Base-by-base conservation (phyloP, 2,888 invertebrate genomes). In the Candidula unifasciata region DNA sequence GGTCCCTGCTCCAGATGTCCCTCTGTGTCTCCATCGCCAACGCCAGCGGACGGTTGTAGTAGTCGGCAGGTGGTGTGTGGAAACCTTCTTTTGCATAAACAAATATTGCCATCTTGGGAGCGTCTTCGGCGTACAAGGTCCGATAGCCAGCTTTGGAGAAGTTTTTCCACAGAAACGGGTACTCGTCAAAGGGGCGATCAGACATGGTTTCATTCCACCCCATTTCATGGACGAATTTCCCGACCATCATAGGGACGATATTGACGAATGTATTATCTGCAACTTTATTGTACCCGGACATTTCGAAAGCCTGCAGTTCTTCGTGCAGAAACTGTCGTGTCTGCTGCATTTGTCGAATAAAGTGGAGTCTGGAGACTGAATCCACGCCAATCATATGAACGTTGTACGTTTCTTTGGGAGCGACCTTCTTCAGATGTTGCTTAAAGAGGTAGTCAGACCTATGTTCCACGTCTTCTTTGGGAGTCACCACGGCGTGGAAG, bases 241-340 rank as follows among this genome's bases (percentile, higher is more conserved):
- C 90, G 3, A 87, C 95, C n/a, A 98, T 94, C 85, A 97, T 95
- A 0, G 98, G 96, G 13, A 97, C 95, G 85, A 98, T 93, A 93
- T 98, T 98, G 0, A 97, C 97, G 92, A 97, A 98, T 0, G 98
- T 98, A 93, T 98, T 98, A 93, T 98, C 98, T 3, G 96, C 98
- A 52, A 98, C 96, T 95, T 98, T 98, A 92, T 97, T 97, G 93
- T 97, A 98, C 8, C 98, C 98, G 88, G 96, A 93, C 92, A 98
- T 95, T 92, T 97, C 97, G 80, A 97, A 95, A 66, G 96, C 96
- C 24, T 95, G 95, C 86, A 96, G 94, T 33, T 95, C 95, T 27
- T 95, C 93, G 85, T 95, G 94, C 80, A 97, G 94, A 88, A 95
- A 95, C 2, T 94, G 92, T 6, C 90, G 89, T 82, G 90, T 97